Evolutionary conservation across 2,113 vertebrate genomes (phyloP).

Genomic region (Forbesichthys papilliferus): DNA sequence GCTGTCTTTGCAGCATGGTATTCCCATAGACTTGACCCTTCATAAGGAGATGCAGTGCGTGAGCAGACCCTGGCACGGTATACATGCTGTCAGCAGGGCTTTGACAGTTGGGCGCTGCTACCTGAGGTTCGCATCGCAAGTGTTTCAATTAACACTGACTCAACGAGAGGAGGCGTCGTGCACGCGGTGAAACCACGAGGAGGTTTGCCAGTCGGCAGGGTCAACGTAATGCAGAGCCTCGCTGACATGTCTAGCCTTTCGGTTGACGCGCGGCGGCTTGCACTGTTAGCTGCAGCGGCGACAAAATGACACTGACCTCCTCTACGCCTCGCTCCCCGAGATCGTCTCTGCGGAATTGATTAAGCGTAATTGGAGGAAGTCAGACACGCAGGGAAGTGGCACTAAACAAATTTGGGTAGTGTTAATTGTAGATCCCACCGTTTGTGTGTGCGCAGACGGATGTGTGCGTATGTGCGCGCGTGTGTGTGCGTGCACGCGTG

Average conservation of each 20-base stretch:
- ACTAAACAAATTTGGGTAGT: constrained; percentile 85
- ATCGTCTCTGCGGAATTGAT: constrained; percentile 80
- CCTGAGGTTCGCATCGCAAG: constrained; percentile 14
- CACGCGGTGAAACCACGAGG: constrained; percentile 20
- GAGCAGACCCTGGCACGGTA: not conserved
- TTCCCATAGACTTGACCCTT: constrained; percentile 7
- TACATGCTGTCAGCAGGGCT: constrained; percentile 16
- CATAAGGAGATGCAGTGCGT: constrained; percentile 3
- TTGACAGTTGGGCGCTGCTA: constrained; percentile 16
- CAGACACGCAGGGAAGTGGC: constrained; percentile 80
- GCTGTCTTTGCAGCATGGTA: constrained; percentile 2
- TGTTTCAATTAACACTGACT: constrained; percentile 50
- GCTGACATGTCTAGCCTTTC: constrained; percentile 63
- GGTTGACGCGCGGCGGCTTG: constrained; percentile 56
- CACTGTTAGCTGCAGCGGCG: constrained; percentile 21
- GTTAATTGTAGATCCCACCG: constrained; percentile 85
- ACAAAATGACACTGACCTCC: constrained; percentile 71
- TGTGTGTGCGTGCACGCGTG: constrained; percentile 45
- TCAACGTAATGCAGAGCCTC: constrained; percentile 30
- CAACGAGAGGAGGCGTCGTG: constrained; percentile 8
- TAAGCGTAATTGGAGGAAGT: constrained; percentile 84
- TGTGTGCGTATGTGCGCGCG: not conserved
- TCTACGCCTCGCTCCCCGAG: constrained; percentile 42
- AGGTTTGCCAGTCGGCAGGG: constrained; percentile 41
- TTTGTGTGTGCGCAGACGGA: constrained; percentile 32